Base-by-base conservation (phyloP, 2,797 vertebrate species). In the Argyrosomus regius region DNA sequence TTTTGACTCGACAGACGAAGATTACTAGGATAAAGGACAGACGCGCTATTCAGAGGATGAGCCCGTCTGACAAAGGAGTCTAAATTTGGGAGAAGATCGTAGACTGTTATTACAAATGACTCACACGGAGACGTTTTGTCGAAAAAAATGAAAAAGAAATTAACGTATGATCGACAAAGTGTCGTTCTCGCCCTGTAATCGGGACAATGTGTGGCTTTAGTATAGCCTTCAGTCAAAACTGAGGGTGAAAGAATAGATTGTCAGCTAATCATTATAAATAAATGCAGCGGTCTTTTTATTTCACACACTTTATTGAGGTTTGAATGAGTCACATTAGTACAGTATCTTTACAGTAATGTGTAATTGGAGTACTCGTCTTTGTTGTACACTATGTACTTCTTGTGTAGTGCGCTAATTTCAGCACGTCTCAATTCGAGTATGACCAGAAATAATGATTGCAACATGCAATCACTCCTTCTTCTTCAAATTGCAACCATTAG, bases 61-160 rank as follows among this genome's bases (percentile, higher is more conserved):
- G 52, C 10, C 24, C 64, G 56, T 50, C 45, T 16, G n/a, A 82
- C 81, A 77, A 80, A 71, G 68, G 35, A 67, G 16, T 50, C 60
- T 70, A 20, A 52, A 65, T 75, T 77, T 71, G n/a, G 45, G 11
- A 52, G 65, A 72, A 61, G 65, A 70, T 50, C 13, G 49, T 17
- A 77, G 18, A 46, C 17, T 57, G 24, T 75, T 1, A 28, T 75
- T 53, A 77, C 61, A 68, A 78, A 66, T 50, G 35, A 24, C 41
- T 77, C 43, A 39, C 6, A 31, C 22, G n/a, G 63, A 6, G 9
- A 2, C 45, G 17, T 46, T 63, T 41, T 58, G 56, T 50, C 35
- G 31, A 18, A 49, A 64, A 60, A 49, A 8, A 50, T 22, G 0
- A 31, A 57, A 57, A 63, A 31, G 70, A 48, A 72, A 62, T 22